These are phyloP conservation scores for Philopedon plagiatum DNA, from an alignment of 2,888 invertebrate genomes.

Conservation along the genomic window DNA sequence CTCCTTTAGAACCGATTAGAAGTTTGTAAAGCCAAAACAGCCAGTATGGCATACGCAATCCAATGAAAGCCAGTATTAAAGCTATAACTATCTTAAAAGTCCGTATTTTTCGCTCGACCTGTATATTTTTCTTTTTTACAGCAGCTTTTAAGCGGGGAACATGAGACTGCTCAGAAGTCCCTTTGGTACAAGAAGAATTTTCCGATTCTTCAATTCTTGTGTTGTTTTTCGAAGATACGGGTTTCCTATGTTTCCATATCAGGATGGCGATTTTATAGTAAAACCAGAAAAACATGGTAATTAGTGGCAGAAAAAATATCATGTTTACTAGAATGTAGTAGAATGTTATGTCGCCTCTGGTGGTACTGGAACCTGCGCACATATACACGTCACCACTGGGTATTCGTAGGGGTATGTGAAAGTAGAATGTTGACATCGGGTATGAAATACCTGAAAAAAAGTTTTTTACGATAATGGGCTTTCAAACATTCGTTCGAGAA, in stretches of 20 bases:
- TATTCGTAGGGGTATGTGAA: slow-evolving; percentile 57
- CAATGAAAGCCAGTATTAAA: slow-evolving; percentile 71
- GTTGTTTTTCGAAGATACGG: slow-evolving; percentile 54
- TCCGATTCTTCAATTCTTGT: slow-evolving; percentile 55
- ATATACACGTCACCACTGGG: slow-evolving; percentile 54
- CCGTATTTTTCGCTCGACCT: slow-evolving; percentile 69
- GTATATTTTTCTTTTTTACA: slow-evolving; percentile 56
- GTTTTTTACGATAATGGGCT: slow-evolving; percentile 1
- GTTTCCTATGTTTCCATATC: slow-evolving; percentile 70
- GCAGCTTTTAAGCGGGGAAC: slow-evolving; percentile 33
- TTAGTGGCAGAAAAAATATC: slow-evolving; percentile 70
- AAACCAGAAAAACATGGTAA: slow-evolving; percentile 70
- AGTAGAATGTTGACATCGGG: slow-evolving; percentile 68
- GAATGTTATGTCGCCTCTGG: slow-evolving; percentile 56
- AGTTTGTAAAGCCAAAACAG: slow-evolving; percentile 70
- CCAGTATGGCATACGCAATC: slow-evolving; percentile 72
- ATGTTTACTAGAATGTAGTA: slow-evolving; percentile 61
- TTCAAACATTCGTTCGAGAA: too few relatives aligned
- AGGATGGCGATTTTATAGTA: slow-evolving; percentile 71
- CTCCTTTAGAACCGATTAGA: slow-evolving; percentile 55
- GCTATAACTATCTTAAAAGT: slow-evolving; percentile 73
- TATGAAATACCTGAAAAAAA: slow-evolving; percentile 64
- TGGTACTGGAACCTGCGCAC: slow-evolving; percentile 56
- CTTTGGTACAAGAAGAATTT: slow-evolving; percentile 56
- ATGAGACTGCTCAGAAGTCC: slow-evolving; percentile 48